Percentiles rank a stretch among this genome's conserved stretches.
phyloP scores from a whole-genome alignment of 1,140 invertebrate genomes.

The Bombus sylvicola region DNA sequence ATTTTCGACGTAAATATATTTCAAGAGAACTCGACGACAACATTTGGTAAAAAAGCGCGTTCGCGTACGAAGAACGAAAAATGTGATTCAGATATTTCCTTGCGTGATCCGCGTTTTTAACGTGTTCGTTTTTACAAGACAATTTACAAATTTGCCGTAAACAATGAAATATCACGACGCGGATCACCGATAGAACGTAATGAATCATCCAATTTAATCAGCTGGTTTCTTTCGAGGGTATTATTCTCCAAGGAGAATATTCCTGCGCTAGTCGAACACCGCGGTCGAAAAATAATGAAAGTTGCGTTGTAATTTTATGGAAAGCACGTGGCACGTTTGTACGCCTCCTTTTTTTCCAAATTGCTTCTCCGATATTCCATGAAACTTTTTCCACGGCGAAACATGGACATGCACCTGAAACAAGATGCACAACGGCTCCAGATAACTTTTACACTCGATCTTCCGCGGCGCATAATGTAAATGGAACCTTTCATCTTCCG shows the following conservation, averaged over 20 bases:
- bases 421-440: not conserved
- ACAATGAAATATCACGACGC: too few relatives aligned
- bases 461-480: slow-evolving; percentile 21
- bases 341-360: slow-evolving; percentile 10
- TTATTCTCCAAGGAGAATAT: not conserved
- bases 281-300: slow-evolving; percentile 9
- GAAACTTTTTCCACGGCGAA: not conserved
- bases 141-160: too few relatives aligned
- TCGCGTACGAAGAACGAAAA: too few relatives aligned
- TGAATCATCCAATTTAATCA: not conserved
- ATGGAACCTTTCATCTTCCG: slow-evolving; percentile 3
- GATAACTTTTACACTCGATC: slow-evolving; percentile 25
- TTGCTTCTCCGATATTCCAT: slow-evolving; percentile 23
- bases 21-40: too few relatives aligned
- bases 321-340: not conserved
- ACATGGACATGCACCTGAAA: not conserved
- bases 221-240: too few relatives aligned
- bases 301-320: not conserved
- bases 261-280: too few relatives aligned
- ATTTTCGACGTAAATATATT: too few relatives aligned
- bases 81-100: too few relatives aligned
- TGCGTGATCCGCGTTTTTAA: too few relatives aligned
- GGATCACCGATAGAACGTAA: too few relatives aligned
- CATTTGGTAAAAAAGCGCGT: too few relatives aligned
- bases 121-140: too few relatives aligned